A percentile compares a stretch with the other conserved stretches of the same genome.
Conservation (phyloP, 2,888 invertebrate species). For the Xestia sexstrigata region DNA sequence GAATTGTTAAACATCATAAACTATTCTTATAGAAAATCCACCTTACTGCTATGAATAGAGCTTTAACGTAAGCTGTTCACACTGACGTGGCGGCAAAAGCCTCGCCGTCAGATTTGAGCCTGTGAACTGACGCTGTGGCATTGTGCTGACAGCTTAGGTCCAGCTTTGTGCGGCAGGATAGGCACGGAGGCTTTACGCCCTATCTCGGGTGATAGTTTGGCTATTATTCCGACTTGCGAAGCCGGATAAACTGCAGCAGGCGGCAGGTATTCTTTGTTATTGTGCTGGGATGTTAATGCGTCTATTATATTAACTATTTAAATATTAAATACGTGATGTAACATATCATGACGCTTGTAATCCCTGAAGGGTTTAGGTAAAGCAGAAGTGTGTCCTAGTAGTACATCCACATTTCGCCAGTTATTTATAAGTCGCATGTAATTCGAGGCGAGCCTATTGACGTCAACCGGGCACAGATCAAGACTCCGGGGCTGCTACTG, state of each 20-base stretch:
- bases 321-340: not conserved
- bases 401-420: not conserved
- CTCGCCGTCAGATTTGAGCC: constrained; percentile 22
- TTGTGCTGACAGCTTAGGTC: constrained; percentile 39
- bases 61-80: not conserved
- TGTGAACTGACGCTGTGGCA: not conserved
- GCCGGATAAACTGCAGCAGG: constrained; percentile 2
- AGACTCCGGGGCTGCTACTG: not conserved
- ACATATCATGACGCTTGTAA: not conserved
- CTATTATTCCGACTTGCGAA: not conserved
- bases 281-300: not conserved
- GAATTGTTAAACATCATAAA: not conserved
- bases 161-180: constrained; percentile 15
- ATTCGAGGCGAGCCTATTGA: not conserved
- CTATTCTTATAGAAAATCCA: not conserved
- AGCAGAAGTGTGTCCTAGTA: not conserved
- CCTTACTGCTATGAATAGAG: not conserved
- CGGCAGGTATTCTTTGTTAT: not conserved
- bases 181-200: constrained; percentile 9
- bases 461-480: not conserved
- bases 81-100: constrained; percentile 4
- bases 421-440: not conserved
- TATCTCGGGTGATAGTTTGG: not conserved
- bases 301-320: not conserved
- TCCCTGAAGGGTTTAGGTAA: not conserved